These are phyloP conservation scores for Oreonectes daqikongensis DNA, from an alignment of 2,797 vertebrate species.

Conservation along the genomic window DNA sequence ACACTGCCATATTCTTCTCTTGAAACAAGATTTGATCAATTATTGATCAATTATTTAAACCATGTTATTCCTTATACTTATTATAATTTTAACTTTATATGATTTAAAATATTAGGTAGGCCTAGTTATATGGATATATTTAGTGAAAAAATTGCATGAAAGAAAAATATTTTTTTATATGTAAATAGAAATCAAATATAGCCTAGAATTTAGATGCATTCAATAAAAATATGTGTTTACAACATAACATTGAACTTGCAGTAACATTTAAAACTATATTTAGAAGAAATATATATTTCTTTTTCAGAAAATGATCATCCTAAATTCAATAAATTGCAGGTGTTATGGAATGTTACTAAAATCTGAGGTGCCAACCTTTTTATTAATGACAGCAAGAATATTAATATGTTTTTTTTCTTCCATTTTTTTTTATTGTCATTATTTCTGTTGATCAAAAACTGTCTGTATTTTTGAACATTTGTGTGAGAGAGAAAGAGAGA, in stretches of 20 bases:
- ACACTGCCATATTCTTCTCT: background rate
- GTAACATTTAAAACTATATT: too few species aligned
- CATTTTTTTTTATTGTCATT: background rate
- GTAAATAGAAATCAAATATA: background rate
- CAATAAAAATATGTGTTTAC: background rate
- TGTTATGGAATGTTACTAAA: slow-evolving; percentile 35
- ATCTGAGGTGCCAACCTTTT: background rate
- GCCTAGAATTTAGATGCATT: too few species aligned
- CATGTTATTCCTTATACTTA: too few species aligned
- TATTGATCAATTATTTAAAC: background rate
- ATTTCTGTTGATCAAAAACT: slow-evolving; percentile 18
- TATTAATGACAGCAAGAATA: background rate
- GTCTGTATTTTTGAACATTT: slow-evolving; percentile 30
- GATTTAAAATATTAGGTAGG: too few species aligned
- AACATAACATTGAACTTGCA: background rate
- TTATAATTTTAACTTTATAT: too few species aligned
- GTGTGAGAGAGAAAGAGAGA: slow-evolving; percentile 23
- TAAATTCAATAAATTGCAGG: too few species aligned
- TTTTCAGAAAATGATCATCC: background rate
- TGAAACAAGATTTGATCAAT: background rate
- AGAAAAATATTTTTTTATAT: too few species aligned
- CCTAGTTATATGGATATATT: background rate
- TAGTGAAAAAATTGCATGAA: too few species aligned
- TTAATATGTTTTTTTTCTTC: background rate
- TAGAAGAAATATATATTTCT: too few species aligned